A percentile compares a stretch with the other conserved stretches of the same genome.
Evolutionary conservation across 2,113 vertebrate species (phyloP).

Genomic region (Sturnus vulgaris): DNA sequence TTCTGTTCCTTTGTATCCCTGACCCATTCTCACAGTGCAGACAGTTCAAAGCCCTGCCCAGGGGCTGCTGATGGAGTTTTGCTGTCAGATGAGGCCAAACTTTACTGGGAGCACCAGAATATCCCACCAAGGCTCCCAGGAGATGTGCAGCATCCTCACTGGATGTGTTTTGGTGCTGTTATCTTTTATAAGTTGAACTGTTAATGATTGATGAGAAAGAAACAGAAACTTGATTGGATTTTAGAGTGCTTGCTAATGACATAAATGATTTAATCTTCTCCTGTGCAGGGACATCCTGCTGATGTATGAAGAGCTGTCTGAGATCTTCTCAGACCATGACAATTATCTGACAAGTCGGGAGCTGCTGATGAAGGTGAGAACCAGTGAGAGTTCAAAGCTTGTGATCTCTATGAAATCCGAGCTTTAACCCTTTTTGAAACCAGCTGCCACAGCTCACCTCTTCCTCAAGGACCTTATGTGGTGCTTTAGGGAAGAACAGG

Average conservation of each 20-base stretch:
- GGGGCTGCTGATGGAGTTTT: not conserved
- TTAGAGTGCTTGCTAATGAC: not conserved
- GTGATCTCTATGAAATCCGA: not conserved
- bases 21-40: not conserved
- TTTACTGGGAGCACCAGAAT: not conserved
- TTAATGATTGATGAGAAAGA: not conserved
- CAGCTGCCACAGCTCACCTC: not conserved
- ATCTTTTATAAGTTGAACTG: not conserved
- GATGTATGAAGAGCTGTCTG: slow-evolving; percentile 91
- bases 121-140: not conserved
- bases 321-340: slow-evolving; percentile 93
- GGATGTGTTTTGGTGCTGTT: not conserved
- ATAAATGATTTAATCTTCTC: not conserved
- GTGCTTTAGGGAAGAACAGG: not conserved
- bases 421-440: not conserved
- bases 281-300: slow-evolving; percentile 82
- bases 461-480: not conserved
- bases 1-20: not conserved
- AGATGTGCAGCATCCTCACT: not conserved
- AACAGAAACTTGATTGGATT: not conserved
- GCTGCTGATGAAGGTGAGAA: slow-evolving; percentile 91
- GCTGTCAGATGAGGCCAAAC: not conserved
- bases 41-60: not conserved
- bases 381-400: not conserved
- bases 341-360: slow-evolving; percentile 92